phyloP scores from a whole-genome alignment of 2,113 vertebrate species.

The Trachemys scripta region DNA sequence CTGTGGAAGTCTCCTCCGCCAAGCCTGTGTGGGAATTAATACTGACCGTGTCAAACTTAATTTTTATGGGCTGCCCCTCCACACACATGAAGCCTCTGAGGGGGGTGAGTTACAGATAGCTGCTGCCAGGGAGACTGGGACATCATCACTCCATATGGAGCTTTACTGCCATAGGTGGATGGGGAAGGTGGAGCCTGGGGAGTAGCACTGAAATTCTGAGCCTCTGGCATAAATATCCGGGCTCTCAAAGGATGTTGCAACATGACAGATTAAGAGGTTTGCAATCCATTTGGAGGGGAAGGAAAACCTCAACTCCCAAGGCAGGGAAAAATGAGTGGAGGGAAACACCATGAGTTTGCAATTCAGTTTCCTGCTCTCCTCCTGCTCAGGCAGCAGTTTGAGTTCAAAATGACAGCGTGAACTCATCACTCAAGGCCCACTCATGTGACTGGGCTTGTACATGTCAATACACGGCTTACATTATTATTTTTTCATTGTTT shows the following conservation, averaged over 20 bases:
- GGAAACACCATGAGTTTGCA: background rate
- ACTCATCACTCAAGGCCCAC: background rate
- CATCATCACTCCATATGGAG: background rate
- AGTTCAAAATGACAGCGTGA: background rate
- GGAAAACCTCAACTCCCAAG: background rate
- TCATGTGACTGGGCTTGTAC: background rate
- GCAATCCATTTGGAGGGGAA: background rate
- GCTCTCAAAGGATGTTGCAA: accelerated
- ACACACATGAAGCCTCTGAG: background rate
- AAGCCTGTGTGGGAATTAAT: background rate
- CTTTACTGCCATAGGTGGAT: background rate
- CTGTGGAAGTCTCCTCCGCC: background rate
- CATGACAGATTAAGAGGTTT: background rate
- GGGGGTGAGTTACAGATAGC: background rate
- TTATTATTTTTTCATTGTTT: background rate
- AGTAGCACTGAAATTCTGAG: background rate
- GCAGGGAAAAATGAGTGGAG: background rate
- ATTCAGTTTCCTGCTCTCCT: background rate
- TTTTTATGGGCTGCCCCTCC: background rate
- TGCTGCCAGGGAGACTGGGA: background rate
- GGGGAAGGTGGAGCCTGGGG: background rate
- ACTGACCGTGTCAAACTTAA: background rate
- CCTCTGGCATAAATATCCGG: background rate
- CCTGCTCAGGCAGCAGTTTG: background rate
- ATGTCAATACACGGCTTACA: background rate